Evolutionary conservation across 1,140 invertebrate species (phyloP).

Genomic region (Metaphire vulgaris): DNA sequence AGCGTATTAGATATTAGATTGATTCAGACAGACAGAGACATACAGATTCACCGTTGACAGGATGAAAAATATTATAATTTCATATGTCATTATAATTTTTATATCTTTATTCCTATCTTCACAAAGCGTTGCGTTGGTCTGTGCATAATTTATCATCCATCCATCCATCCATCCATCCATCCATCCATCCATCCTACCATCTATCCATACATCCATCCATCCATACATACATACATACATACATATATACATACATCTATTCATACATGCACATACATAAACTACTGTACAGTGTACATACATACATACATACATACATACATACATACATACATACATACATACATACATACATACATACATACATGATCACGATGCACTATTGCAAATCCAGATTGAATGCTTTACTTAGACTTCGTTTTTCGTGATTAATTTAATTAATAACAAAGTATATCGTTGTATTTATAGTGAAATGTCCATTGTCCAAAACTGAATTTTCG

Average conservation of each 20-base stretch:
- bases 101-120: no score
- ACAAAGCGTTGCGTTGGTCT: no score
- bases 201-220: not conserved
- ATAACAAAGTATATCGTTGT: not conserved
- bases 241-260: not conserved
- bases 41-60: no score
- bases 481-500: not conserved
- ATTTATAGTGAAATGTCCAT: not conserved
- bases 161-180: no score
- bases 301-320: conserved; percentile 3
- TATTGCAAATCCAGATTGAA: not conserved
- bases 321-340: conserved; percentile 3
- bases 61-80: no score
- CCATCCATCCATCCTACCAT: no score
- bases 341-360: conserved; percentile 3
- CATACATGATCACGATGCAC: not conserved
- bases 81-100: no score
- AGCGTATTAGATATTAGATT: no score
- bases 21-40: no score
- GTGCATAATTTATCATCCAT: no score
- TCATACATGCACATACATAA: not conserved
- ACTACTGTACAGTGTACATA: not conserved
- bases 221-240: not conserved
- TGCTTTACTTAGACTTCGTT: not conserved
- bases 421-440: not conserved